phyloP scores from a whole-genome alignment of 2,113 vertebrate species.

The Oplegnathus fasciatus region DNA sequence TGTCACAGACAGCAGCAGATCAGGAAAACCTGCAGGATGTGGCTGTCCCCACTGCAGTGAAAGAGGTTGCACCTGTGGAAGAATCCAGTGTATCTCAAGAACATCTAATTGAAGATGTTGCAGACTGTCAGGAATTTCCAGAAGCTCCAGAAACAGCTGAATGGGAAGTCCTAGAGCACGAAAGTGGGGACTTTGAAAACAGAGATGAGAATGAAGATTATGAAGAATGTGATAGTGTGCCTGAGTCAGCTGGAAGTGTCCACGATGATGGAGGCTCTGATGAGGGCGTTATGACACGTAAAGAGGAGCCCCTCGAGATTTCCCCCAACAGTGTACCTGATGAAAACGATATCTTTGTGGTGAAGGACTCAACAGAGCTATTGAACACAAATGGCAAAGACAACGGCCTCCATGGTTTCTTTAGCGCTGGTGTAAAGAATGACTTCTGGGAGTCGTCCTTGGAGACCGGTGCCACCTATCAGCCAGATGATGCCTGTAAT shows the following conservation, averaged over 20 bases:
- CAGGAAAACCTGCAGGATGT: conserved; percentile 23
- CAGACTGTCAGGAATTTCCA: neutral
- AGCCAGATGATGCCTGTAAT: conserved; percentile 45
- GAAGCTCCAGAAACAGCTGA: conserved; percentile 48
- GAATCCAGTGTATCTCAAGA: conserved; percentile 24
- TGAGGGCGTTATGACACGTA: neutral
- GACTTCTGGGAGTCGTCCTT: conserved; percentile 75
- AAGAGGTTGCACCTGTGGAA: conserved; percentile 8
- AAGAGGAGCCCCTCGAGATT: conserved; percentile 28
- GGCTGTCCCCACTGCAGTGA: neutral
- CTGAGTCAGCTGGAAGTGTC: conserved; percentile 22
- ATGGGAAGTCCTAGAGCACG: conserved; percentile 53
- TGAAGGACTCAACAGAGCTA: conserved; percentile 43
- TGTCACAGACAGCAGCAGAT: conserved; percentile 1
- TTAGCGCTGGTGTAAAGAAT: conserved; percentile 60
- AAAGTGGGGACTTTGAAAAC: conserved; percentile 24
- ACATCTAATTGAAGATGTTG: conserved; percentile 20
- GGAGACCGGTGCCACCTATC: conserved; percentile 68
- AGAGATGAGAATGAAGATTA: conserved; percentile 22
- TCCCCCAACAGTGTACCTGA: conserved; percentile 18
- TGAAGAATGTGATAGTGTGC: neutral
- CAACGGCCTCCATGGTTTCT: conserved; percentile 41
- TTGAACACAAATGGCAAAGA: conserved; percentile 59
- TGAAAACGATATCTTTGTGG: conserved; percentile 50
- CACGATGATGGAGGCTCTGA: neutral